These are phyloP conservation scores for Sisor rabdophorus DNA, from an alignment of 2,113 vertebrate species.

Conservation along the genomic window DNA sequence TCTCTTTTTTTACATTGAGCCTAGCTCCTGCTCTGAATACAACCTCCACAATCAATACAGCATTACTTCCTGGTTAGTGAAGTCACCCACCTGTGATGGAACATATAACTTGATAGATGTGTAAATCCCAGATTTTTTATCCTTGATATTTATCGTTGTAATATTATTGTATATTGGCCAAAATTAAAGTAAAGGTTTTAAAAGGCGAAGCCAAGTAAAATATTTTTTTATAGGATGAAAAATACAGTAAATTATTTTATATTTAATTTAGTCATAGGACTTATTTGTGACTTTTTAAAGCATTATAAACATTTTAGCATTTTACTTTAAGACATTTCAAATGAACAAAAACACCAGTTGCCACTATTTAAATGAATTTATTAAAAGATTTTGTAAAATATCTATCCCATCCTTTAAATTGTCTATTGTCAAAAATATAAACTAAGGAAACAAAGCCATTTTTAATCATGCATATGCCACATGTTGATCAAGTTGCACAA, in stretches of 20 bases:
- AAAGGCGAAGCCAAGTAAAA: background rate
- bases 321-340: background rate
- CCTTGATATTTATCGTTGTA: background rate
- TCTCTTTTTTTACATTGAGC: too few relatives aligned
- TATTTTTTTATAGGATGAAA: background rate
- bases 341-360: background rate
- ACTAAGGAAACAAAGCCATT: conserved; percentile 61
- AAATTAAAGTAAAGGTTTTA: background rate
- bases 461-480: conserved; percentile 82
- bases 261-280: background rate
- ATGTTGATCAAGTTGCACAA: conserved; percentile 74
- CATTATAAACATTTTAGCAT: background rate
- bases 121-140: background rate
- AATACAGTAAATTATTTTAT: background rate
- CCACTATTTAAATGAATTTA: background rate
- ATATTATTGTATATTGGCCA: background rate
- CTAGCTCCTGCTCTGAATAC: too few relatives aligned
- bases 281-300: too few relatives aligned
- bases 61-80: too few relatives aligned
- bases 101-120: background rate
- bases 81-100: too few relatives aligned
- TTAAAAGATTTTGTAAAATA: background rate
- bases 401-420: background rate
- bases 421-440: conserved; percentile 48
- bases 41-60: too few relatives aligned